phyloP scores from a whole-genome alignment of 1,140 invertebrate genomes.

The Neodiprion lecontei region DNA sequence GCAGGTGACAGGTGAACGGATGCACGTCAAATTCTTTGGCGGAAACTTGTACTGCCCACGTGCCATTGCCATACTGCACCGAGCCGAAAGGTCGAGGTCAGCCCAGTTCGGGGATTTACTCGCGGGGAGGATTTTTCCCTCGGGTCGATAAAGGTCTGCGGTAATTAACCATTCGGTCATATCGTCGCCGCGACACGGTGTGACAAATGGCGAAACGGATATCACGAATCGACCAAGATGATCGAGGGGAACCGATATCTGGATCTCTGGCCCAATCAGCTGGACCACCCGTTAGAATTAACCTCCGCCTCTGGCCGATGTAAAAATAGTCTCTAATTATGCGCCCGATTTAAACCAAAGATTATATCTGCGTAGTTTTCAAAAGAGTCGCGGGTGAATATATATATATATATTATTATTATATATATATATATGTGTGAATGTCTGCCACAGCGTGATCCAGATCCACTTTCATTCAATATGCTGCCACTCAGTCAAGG shows the following conservation, averaged over 20 bases:
- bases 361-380: constrained; percentile 28
- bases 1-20: constrained; percentile 1
- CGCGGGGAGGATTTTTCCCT: too few relatives aligned
- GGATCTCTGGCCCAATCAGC: too few relatives aligned
- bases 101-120: not conserved
- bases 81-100: not conserved
- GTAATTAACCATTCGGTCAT: too few relatives aligned
- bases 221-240: not conserved
- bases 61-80: not conserved
- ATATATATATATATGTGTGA: too few relatives aligned
- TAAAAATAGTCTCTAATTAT: constrained; percentile 32
- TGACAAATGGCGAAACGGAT: too few relatives aligned
- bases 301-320: constrained; percentile 22
- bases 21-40: not conserved
- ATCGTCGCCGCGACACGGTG: too few relatives aligned
- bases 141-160: too few relatives aligned
- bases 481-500: too few relatives aligned
- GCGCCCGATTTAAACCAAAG: constrained; percentile 20
- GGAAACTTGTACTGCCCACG: not conserved
- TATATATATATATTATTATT: too few relatives aligned
- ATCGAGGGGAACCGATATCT: not conserved
- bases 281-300: not conserved
- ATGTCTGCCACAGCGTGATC: too few relatives aligned
- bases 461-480: too few relatives aligned
- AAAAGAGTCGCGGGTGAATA: not conserved